These are phyloP conservation scores for Cynopterus sphinx DNA, from an alignment of 2,797 vertebrate species.

Conservation along the genomic window DNA sequence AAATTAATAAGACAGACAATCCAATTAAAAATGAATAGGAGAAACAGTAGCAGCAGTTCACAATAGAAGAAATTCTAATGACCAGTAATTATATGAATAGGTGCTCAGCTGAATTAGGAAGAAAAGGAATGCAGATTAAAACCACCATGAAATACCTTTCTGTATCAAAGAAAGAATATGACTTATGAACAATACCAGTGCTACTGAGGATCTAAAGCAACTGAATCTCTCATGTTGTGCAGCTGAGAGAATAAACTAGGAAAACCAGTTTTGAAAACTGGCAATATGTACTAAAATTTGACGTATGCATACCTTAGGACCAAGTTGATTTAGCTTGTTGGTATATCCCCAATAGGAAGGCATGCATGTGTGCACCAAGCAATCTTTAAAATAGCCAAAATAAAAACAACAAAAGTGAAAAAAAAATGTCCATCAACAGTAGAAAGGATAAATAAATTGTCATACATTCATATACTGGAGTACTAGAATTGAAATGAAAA, in stretches of 20 bases:
- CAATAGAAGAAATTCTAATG: background rate
- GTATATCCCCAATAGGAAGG: background rate
- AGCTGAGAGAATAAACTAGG: background rate
- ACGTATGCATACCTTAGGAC: background rate
- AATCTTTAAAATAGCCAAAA: background rate
- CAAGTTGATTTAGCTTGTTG: background rate
- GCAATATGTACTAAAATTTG: background rate
- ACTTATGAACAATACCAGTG: background rate
- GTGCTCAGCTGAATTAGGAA: background rate
- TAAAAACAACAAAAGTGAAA: background rate
- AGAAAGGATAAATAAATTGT: background rate
- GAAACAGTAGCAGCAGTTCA: background rate
- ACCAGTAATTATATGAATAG: background rate
- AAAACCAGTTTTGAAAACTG: background rate
- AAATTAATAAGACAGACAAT: background rate
- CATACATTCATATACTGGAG: background rate
- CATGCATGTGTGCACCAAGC: background rate
- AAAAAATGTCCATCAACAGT: background rate
- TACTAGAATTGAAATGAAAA: background rate
- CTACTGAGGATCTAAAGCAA: background rate
- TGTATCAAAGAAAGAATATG: background rate
- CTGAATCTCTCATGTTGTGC: background rate
- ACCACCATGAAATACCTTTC: background rate
- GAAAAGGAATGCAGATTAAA: background rate
- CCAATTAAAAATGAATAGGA: background rate